Percentiles rank a stretch among this genome's conserved stretches.
Evolutionary conservation across 2,797 vertebrate genomes (phyloP).

Genomic region (Danio jaintianensis): DNA sequence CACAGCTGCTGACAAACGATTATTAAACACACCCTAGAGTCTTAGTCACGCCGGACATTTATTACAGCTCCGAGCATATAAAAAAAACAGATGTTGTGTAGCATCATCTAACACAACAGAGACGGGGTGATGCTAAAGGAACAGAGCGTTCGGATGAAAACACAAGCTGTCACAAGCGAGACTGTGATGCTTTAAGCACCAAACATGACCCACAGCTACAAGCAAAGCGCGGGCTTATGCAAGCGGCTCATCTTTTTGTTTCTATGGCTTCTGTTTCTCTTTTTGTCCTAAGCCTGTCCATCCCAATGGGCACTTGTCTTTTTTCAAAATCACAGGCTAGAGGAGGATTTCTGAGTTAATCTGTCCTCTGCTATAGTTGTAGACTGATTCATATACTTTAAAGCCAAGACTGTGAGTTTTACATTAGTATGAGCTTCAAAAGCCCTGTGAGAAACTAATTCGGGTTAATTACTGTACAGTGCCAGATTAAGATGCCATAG

Average conservation of each 20-base stretch:
- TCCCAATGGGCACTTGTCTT: slow-evolving; percentile 3
- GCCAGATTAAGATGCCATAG: slow-evolving; percentile 32
- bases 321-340: slow-evolving; percentile 1
- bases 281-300: slow-evolving; percentile 22
- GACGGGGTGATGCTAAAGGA: slow-evolving; percentile 42
- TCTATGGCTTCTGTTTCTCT: slow-evolving; percentile 27
- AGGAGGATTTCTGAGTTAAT: slow-evolving; percentile 22
- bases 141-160: neutral
- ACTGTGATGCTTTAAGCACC: slow-evolving; percentile 16
- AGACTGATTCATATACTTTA: neutral
- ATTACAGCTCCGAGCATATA: slow-evolving; percentile 19
- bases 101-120: slow-evolving; percentile 36
- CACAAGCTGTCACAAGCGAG: neutral
- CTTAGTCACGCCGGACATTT: slow-evolving; percentile 10
- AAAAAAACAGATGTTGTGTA: slow-evolving; percentile 14
- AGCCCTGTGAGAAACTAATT: slow-evolving; percentile 15
- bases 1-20: neutral
- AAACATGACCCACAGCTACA: slow-evolving; percentile 38
- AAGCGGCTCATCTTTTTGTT: slow-evolving; percentile 21
- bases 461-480: slow-evolving; percentile 19
- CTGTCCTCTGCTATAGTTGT: slow-evolving; percentile 15
- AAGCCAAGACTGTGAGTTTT: neutral
- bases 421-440: slow-evolving; percentile 21
- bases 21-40: neutral
- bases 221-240: slow-evolving; percentile 35